Percentiles rank a stretch among this genome's conserved stretches.
These are phyloP conservation scores for Lepetodrilus schrolli DNA, from an alignment of 2,888 invertebrate genomes.

Conservation along the genomic window DNA sequence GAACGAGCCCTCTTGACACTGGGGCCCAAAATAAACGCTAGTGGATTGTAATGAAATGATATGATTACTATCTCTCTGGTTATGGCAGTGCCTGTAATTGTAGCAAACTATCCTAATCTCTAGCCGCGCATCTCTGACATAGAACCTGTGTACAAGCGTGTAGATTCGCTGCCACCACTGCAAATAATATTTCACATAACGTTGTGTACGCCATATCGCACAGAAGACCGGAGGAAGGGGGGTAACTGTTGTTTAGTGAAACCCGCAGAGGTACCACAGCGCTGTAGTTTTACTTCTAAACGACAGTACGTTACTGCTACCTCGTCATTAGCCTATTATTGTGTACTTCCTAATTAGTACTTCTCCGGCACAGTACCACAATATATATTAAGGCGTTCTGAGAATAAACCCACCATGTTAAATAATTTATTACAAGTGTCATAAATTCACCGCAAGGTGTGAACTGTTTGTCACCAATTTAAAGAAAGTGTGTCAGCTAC, in stretches of 20 bases:
- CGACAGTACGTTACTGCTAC: not conserved
- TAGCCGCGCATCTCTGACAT: slow-evolving; percentile 2
- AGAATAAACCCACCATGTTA: not conserved
- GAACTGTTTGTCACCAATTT: not conserved
- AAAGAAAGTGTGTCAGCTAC: not conserved
- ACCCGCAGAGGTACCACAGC: not conserved
- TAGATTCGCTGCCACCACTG: not conserved
- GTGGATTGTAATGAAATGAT: slow-evolving; percentile 17
- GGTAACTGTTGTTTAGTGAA: slow-evolving; percentile 16
- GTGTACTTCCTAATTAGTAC: no score
- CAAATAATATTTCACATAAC: not conserved
- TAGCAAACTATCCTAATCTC: slow-evolving; percentile 20
- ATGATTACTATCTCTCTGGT: not conserved
- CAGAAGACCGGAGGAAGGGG: not conserved
- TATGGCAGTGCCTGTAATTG: slow-evolving; percentile 27
- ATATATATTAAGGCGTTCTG: no score
- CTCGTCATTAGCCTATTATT: no score
- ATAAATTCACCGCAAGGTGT: not conserved
- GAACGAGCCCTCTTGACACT: slow-evolving; percentile 29
- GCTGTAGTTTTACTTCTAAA: not conserved
- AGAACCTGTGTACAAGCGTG: not conserved
- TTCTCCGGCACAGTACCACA: no score
- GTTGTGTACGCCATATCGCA: no score
- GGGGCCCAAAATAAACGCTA: slow-evolving; percentile 12
- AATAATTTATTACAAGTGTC: slow-evolving; percentile 14